Percentiles rank a stretch among this genome's conserved stretches.
Evolutionary conservation across 2,113 vertebrate genomes (phyloP).

Genomic region (Smithornis capensis): DNA sequence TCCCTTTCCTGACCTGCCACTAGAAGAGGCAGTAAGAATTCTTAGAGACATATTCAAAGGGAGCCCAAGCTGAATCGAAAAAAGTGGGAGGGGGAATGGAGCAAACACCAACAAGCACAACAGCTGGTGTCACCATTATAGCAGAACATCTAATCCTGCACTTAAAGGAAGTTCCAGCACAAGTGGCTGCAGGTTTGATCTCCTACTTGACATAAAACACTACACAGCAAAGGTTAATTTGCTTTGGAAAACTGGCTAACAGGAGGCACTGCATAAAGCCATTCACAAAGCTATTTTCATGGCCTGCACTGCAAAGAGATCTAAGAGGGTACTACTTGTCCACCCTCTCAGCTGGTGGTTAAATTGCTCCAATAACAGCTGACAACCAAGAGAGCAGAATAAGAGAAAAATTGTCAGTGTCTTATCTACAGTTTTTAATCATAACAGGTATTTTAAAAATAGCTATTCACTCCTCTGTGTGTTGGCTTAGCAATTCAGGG

Average conservation of each 20-base stretch:
- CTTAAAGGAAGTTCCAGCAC: conserved; percentile 24
- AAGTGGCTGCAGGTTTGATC: not conserved
- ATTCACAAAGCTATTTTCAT: not conserved
- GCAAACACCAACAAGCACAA: not conserved
- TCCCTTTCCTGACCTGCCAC: not conserved
- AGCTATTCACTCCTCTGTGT: conserved; percentile 1
- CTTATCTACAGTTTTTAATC: conserved; percentile 42
- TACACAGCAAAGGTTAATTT: conserved; percentile 15
- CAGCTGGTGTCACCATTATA: not conserved
- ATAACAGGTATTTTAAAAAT: conserved; percentile 56
- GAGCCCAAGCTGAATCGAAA: not conserved
- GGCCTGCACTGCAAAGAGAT: not conserved
- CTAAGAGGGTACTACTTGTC: not conserved
- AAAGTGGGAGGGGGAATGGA: not conserved
- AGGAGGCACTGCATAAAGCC: not conserved
- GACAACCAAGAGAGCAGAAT: not conserved
- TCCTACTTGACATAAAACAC: conserved; percentile 1
- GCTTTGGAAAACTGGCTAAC: conserved; percentile 25
- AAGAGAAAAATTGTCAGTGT: conserved; percentile 29
- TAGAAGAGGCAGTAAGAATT: not conserved
- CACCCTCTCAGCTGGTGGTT: conserved; percentile 29
- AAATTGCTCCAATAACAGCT: conserved; percentile 43
- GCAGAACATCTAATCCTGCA: not conserved
- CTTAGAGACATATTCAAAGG: not conserved
- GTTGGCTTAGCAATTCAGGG: conserved; percentile 17